phyloP scores from a whole-genome alignment of 2,797 vertebrate species.

The Pipistrellus pipistrellus region DNA sequence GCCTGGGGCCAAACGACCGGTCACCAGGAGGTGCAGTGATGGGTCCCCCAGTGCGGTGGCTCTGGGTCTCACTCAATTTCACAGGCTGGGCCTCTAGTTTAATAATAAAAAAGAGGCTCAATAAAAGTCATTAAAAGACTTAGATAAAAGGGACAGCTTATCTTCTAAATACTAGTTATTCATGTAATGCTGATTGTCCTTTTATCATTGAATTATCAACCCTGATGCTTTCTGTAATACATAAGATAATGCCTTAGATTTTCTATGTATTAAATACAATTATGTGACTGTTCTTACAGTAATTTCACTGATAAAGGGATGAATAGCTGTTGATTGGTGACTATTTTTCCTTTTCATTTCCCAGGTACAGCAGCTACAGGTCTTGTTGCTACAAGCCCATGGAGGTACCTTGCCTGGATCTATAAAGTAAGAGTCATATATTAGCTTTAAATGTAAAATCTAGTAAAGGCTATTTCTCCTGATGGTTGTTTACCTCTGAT shows the following conservation, averaged over 20 bases:
- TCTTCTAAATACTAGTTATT: slow-evolving; percentile 47
- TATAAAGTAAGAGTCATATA: slow-evolving; percentile 91
- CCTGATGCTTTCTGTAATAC: not conserved
- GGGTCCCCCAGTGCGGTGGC: no score
- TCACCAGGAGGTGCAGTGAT: no score
- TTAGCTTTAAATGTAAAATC: slow-evolving; percentile 59
- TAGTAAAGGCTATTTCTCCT: not conserved
- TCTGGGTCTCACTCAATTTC: no score
- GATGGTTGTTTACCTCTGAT: not conserved
- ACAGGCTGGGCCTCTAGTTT: no score
- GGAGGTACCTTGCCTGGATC: slow-evolving; percentile 94
- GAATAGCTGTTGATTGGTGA: slow-evolving; percentile 57
- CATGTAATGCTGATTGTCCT: not conserved
- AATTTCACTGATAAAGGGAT: slow-evolving; percentile 45
- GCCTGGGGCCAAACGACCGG: no score
- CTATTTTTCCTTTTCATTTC: slow-evolving; percentile 71
- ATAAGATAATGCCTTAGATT: slow-evolving; percentile 46
- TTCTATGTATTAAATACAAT: slow-evolving; percentile 48
- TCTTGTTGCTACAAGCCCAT: slow-evolving; percentile 95
- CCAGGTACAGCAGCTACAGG: slow-evolving; percentile 96
- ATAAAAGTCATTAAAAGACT: slow-evolving; percentile 45
- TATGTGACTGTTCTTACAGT: not conserved
- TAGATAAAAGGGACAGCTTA: slow-evolving; percentile 1
- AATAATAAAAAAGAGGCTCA: not conserved
- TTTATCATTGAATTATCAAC: slow-evolving; percentile 28